Evolutionary conservation across 2,797 vertebrate species (phyloP).

Genomic region (Acrocephalus scirpaceus): DNA sequence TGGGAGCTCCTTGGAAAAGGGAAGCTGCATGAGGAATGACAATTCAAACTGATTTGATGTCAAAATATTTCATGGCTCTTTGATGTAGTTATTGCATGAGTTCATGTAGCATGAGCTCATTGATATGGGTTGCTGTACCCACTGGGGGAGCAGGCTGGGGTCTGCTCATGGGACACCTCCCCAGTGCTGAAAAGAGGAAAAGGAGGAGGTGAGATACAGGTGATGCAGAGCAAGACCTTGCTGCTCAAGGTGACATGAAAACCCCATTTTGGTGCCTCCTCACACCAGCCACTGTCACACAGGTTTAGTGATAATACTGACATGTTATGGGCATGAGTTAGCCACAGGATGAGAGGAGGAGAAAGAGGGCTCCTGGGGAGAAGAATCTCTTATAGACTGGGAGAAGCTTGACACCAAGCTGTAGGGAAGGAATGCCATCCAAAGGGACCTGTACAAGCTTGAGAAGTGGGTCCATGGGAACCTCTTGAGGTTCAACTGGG

Average conservation of each 20-base stretch:
- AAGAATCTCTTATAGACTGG: background rate
- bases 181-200: background rate
- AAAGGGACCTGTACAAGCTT: background rate
- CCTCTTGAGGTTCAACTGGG: background rate
- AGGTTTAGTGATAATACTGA: background rate
- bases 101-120: background rate
- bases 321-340: background rate
- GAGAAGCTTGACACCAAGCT: background rate
- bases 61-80: background rate
- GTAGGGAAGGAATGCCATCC: background rate
- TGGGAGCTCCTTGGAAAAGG: background rate
- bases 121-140: background rate
- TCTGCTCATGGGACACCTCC: background rate
- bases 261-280: background rate
- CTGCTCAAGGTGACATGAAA: background rate
- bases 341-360: background rate
- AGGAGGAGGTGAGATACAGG: background rate
- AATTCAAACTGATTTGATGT: background rate
- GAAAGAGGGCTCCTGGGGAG: background rate
- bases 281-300: background rate
- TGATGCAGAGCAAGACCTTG: background rate
- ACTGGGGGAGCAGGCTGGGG: background rate
- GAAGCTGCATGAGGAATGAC: background rate
- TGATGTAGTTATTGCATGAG: background rate
- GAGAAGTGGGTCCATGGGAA: background rate